phyloP scores from a whole-genome alignment of 2,797 vertebrate genomes.

The Bradypodion ventrale region DNA sequence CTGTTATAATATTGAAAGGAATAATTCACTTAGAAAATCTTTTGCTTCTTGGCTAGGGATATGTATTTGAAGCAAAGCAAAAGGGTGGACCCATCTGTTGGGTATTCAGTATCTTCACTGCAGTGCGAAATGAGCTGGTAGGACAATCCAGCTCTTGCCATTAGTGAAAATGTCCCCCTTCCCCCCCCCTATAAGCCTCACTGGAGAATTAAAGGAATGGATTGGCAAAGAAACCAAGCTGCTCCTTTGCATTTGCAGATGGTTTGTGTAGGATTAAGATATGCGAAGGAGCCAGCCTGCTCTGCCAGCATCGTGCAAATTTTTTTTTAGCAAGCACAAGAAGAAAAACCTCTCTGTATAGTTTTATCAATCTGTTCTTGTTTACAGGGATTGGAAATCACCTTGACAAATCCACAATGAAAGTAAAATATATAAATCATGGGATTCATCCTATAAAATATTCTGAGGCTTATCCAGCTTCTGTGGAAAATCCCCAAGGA shows the following conservation, averaged over 20 bases:
- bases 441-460: conserved; percentile 3
- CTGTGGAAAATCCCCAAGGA: conserved; percentile 22
- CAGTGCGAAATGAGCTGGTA: neutral
- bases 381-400: conserved; percentile 21
- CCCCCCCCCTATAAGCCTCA: neutral
- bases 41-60: conserved; percentile 7
- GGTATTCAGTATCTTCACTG: neutral
- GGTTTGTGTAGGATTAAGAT: neutral
- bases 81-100: neutral
- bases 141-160: conserved; percentile 8
- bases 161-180: rapidly evolving
- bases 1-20: conserved; percentile 2
- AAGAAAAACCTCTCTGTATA: conserved; percentile 12
- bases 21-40: conserved; percentile 13
- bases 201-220: conserved; percentile 21
- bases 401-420: conserved; percentile 20
- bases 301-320: neutral
- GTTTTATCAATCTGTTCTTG: conserved; percentile 10
- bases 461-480: conserved; percentile 11
- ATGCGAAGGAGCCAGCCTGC: neutral
- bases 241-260: neutral
- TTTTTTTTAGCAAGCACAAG: neutral
- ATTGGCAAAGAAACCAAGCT: neutral
- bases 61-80: neutral
- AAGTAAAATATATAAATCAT: conserved; percentile 11